Evolutionary conservation across 2,113 vertebrate species (phyloP).

Genomic region (Cephalopterus ornatus): DNA sequence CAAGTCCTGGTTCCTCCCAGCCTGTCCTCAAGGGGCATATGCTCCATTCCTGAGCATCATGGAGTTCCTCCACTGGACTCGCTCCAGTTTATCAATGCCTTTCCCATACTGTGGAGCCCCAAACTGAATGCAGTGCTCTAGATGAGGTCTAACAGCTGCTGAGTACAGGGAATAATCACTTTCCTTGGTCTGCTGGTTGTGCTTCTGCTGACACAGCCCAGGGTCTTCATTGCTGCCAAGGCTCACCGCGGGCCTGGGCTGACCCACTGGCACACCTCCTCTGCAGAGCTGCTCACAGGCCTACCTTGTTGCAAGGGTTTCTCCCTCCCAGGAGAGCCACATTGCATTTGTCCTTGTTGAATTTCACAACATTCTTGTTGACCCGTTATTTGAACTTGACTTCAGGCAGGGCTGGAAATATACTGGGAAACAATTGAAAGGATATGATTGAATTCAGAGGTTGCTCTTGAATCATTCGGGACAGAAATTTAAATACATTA

Average conservation of each 20-base stretch:
- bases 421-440: background rate
- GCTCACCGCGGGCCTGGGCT: background rate
- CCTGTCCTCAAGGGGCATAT: rapidly evolving
- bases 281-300: background rate
- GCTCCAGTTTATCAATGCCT: rapidly evolving
- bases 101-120: rapidly evolving
- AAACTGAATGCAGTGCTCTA: rapidly evolving
- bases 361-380: background rate
- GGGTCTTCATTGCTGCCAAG: background rate
- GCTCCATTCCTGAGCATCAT: rapidly evolving
- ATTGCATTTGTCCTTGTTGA: background rate
- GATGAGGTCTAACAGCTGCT: background rate
- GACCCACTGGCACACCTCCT: background rate
- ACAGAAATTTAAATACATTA: conserved; percentile 46
- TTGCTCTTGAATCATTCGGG: conserved; percentile 39
- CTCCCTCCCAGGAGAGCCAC: rapidly evolving
- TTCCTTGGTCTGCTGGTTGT: background rate
- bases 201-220: background rate
- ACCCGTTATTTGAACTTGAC: conserved; percentile 10
- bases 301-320: background rate
- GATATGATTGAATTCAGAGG: conserved; percentile 10
- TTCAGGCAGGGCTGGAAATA: conserved; percentile 1
- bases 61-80: background rate
- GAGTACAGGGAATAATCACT: background rate
- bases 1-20: background rate